Percentiles rank a stretch among this genome's conserved stretches.
phyloP scores from a whole-genome alignment of 2,888 invertebrate genomes.

The Apotomis capreana region DNA sequence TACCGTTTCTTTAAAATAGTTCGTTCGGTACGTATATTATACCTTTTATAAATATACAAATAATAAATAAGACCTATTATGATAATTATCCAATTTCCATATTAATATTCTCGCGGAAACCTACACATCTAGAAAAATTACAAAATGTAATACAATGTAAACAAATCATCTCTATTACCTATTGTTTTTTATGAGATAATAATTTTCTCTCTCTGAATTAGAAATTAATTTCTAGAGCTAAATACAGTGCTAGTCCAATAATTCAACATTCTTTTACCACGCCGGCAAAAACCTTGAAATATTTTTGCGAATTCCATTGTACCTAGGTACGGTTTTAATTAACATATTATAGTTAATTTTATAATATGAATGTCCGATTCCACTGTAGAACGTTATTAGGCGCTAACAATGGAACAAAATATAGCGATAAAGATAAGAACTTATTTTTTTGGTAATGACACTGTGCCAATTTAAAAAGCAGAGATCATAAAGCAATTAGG shows the following conservation, averaged over 20 bases:
- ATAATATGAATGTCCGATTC: no score
- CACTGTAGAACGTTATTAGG: no score
- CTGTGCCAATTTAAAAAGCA: no score
- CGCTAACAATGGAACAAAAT: no score
- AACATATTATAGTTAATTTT: no score
- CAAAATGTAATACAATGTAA: constrained; percentile 46
- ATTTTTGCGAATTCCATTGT: no score
- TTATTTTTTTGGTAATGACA: no score
- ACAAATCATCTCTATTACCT: constrained; percentile 53
- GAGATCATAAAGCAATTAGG: no score
- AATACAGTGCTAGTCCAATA: not conserved
- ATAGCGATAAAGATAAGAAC: no score
- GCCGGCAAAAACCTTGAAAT: not conserved
- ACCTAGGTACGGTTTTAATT: no score
- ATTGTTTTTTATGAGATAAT: constrained; percentile 53
- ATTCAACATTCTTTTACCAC: not conserved
- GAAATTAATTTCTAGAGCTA: constrained; percentile 43
- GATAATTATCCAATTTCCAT: constrained; percentile 21
- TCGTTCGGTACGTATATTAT: not conserved
- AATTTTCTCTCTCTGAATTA: constrained; percentile 57
- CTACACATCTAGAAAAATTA: constrained; percentile 36
- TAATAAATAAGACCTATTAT: constrained; percentile 3
- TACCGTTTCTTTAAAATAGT: not conserved
- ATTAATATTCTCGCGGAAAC: constrained; percentile 5
- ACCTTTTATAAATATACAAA: not conserved